These are phyloP conservation scores for Eilema griseolum DNA, from an alignment of 2,888 invertebrate genomes.

Conservation along the genomic window DNA sequence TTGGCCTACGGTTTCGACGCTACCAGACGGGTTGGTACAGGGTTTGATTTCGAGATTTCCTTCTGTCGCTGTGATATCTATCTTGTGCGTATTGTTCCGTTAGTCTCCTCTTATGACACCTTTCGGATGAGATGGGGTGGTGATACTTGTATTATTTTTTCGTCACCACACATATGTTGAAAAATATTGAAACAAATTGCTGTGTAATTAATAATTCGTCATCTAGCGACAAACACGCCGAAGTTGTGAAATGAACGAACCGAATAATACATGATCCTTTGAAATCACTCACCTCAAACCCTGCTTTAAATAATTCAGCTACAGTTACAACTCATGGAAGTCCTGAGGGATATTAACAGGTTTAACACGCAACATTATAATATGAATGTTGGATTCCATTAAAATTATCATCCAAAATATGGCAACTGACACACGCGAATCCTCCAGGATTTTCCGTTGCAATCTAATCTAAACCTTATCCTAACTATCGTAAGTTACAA, in stretches of 20 bases:
- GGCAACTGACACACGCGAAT: conserved; percentile 57
- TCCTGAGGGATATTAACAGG: conserved; percentile 26
- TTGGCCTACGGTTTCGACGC: no score
- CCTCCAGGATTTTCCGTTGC: conserved; percentile 26
- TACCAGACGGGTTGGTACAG: no score
- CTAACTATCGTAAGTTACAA: neutral
- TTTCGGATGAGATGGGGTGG: no score
- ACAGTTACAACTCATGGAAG: conserved; percentile 8
- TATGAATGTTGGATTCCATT: conserved; percentile 64
- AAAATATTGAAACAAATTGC: no score
- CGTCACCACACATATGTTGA: no score
- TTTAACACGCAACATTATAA: conserved; percentile 52
- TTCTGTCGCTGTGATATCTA: no score
- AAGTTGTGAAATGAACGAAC: neutral
- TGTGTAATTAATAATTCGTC: no score
- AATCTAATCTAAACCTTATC: conserved; percentile 23
- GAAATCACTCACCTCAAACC: neutral
- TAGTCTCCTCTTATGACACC: no score
- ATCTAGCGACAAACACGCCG: neutral
- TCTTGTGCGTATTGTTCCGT: no score
- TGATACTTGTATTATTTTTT: no score
- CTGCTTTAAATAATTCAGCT: conserved; percentile 21
- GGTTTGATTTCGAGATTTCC: no score
- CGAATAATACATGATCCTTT: neutral
- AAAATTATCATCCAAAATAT: conserved; percentile 61